phyloP scores from a whole-genome alignment of 2,113 vertebrate genomes.

The Prinia subflava region DNA sequence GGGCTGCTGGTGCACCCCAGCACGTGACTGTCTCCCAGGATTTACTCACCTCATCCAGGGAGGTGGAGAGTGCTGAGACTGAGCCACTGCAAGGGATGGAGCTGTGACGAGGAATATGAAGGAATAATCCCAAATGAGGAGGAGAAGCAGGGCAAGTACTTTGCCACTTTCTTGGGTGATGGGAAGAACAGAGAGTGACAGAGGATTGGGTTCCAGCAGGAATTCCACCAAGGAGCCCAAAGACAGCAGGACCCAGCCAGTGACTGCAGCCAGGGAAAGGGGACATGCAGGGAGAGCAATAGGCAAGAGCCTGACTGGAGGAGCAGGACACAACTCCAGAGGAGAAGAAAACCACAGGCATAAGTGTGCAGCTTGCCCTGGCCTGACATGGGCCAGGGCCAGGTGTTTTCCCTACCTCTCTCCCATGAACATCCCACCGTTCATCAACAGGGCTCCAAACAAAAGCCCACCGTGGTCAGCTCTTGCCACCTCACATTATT shows the following conservation, averaged over 20 bases:
- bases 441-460: neutral
- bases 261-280: rapidly evolving
- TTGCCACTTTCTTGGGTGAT: neutral
- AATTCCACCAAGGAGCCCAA: neutral
- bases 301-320: neutral
- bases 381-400: rapidly evolving
- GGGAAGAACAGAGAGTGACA: neutral
- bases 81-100: neutral
- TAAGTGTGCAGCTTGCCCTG: neutral
- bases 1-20: neutral
- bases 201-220: neutral
- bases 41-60: neutral
- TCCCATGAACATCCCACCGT: rapidly evolving
- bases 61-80: neutral
- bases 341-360: neutral
- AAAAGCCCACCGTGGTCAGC: neutral
- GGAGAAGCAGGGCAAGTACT: neutral
- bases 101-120: neutral
- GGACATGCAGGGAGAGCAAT: rapidly evolving
- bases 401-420: neutral
- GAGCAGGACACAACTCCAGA: neutral
- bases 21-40: neutral
- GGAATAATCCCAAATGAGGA: neutral
- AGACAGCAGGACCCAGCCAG: neutral
- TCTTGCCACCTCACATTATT: neutral